phyloP scores from a whole-genome alignment of 2,888 invertebrate species.

The Cantharis nigra region DNA sequence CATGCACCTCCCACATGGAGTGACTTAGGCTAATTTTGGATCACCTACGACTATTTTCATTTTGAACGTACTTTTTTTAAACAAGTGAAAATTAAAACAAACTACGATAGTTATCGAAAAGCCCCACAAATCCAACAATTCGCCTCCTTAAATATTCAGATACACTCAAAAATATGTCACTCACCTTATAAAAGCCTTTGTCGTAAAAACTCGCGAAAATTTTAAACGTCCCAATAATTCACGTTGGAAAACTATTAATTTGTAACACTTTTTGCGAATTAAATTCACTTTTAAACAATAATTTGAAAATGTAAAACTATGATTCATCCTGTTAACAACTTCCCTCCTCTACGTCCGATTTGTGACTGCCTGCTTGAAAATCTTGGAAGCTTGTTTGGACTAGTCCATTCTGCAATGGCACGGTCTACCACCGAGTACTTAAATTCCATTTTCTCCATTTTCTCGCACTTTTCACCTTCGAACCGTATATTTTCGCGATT shows the following conservation, averaged over 20 bases:
- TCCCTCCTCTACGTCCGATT: slow-evolving; percentile 55
- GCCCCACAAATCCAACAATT: background rate
- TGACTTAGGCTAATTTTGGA: slow-evolving; percentile 51
- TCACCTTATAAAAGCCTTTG: slow-evolving; percentile 53
- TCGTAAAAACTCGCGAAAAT: slow-evolving; percentile 41
- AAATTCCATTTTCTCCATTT: background rate
- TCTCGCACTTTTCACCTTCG: background rate
- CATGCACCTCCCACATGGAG: slow-evolving; percentile 48
- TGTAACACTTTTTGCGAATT: slow-evolving; percentile 47
- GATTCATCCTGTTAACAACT: slow-evolving; percentile 58
- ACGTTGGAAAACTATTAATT: slow-evolving; percentile 42
- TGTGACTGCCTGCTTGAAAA: slow-evolving; percentile 55
- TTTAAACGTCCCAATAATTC: slow-evolving; percentile 44
- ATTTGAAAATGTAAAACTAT: slow-evolving; percentile 55
- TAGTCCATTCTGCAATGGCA: slow-evolving; percentile 47
- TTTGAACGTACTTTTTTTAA: background rate
- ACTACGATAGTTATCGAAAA: background rate
- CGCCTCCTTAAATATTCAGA: background rate
- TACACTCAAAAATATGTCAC: slow-evolving; percentile 53
- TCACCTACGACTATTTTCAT: slow-evolving; percentile 24
- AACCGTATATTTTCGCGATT: background rate
- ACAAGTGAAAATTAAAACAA: background rate
- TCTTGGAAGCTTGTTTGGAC: slow-evolving; percentile 58
- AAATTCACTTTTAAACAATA: slow-evolving; percentile 50
- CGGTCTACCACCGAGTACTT: slow-evolving; percentile 13